Base-by-base conservation (phyloP, 2,797 vertebrate species). In the Rachycentron canadum region DNA sequence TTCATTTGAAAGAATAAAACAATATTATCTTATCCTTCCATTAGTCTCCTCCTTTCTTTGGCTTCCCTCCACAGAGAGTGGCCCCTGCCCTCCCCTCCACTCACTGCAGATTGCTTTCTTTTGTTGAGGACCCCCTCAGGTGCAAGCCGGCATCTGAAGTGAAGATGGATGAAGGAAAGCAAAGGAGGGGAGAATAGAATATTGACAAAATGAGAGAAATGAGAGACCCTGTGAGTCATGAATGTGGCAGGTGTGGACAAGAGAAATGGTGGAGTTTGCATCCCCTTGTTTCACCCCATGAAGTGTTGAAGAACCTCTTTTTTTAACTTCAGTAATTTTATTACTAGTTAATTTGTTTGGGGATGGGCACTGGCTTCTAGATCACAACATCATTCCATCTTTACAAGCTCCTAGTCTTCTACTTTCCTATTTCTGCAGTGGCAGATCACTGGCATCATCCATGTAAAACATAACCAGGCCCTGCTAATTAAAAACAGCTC, bases 141-240 rank as follows among this genome's bases (percentile, higher is more conserved):
- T 89, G 78, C 60, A 61, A 73, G 78, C 61, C 59, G 25, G 50
- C 52, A 41, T 91, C 81, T 82, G 83, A 84, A 86, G 82, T 75
- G 75, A 83, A 89, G 82, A 92, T 86, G 75, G 89, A 88, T 84
- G 73, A 78, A 74, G 59, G 57, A 72, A 70, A 69, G 70, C 70
- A 81, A 71, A 80, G 40, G 38, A 79, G 67, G 23, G 43, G 38
- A 59, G 43, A 77, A 81, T 83, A 87, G 82, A 90, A 85, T 79
- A 91, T 88, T 90, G 86, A 90, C 87, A 85, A 73, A 86, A 57
- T 66, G 79, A 88, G 79, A 87, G 72, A 90, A 88, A 88, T 66
- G 65, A 84, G 69, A 82, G 66, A 81, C 12, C 38, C 17, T 52
- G 40, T 52, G 79, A 83, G 58, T 86, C 77, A 82, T 79, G 79